These are phyloP conservation scores for Drosophila subpulchrella DNA, from an alignment of 1,140 invertebrate genomes.

Conservation along the genomic window DNA sequence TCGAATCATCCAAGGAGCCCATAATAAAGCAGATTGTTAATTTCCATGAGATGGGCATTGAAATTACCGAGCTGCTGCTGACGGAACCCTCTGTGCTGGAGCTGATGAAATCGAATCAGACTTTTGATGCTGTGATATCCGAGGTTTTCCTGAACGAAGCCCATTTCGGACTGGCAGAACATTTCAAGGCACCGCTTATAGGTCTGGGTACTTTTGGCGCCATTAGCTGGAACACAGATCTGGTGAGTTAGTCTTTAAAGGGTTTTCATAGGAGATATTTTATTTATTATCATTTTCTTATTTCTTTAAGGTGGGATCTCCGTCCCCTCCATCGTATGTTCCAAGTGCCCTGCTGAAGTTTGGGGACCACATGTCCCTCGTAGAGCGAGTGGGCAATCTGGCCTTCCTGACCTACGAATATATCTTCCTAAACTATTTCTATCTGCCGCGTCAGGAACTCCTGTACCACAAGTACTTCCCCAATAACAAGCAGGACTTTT, in stretches of 20 bases:
- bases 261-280: slow-evolving; percentile 15
- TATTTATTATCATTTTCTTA: not conserved
- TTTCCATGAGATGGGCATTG: slow-evolving; percentile 67
- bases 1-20: slow-evolving; percentile 36
- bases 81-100: slow-evolving; percentile 50
- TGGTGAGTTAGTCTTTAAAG: slow-evolving; percentile 68
- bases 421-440: slow-evolving; percentile 47
- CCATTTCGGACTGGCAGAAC: slow-evolving; percentile 69
- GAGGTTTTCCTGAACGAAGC: slow-evolving; percentile 81
- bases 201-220: slow-evolving; percentile 77
- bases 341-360: slow-evolving; percentile 75
- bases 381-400: slow-evolving; percentile 84
- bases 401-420: slow-evolving; percentile 65
- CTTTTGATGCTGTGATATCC: slow-evolving; percentile 75
- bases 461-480: slow-evolving; percentile 83
- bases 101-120: slow-evolving; percentile 61
- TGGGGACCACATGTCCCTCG: slow-evolving; percentile 84
- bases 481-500: slow-evolving; percentile 64
- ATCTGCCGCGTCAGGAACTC: slow-evolving; percentile 76
- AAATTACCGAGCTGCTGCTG: slow-evolving; percentile 52
- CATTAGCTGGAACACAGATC: slow-evolving; percentile 70
- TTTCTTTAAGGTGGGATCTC: slow-evolving; percentile 73
- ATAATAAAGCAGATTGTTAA: slow-evolving; percentile 59
- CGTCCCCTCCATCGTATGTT: slow-evolving; percentile 81
- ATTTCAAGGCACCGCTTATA: slow-evolving; percentile 80